Base-by-base conservation (phyloP, 2,797 vertebrate species). In the Alauda arvensis region DNA sequence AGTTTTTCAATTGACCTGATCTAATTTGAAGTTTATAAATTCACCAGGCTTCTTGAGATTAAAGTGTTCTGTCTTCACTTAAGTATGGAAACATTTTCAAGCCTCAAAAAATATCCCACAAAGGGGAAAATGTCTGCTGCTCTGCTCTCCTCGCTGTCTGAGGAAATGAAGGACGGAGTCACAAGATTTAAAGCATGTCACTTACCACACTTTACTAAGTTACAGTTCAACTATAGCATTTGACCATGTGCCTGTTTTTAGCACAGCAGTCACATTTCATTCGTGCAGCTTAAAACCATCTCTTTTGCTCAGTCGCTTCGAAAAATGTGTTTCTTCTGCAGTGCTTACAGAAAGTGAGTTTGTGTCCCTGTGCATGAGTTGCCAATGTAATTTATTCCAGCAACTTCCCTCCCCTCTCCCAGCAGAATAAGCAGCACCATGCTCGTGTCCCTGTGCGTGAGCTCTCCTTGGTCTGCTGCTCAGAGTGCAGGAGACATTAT, bases 151-250 rank as follows among this genome's bases (percentile, higher is more conserved):
- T 93, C 2, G 0, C 86, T 66, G 68, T 89, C 83, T 81, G 89
- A 90, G 94, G 91, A 93, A 93, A 95, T 90, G 89, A 95, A 93
- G 71, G 83, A 89, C 0, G 8, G 89, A 94, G 92, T 95, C 93
- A 94, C 71, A 93, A 92, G 92, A 89, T 80, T 93, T 87, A 78
- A 91, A 94, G 92, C 89, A 93, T 76, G 91, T 94, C 87, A 61
- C 89, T 93, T 90, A 92, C 89, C 92, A 23, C 92, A 93, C 94
- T 94, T 94, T 94, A 94, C 93, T 92, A 57, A 93, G 91, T 95
- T 95, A 94, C 92, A 92, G 61, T 86, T 87, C 75, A 89, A 14
- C 91, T 94, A 57, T 89, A 89, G 83, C 43, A 86, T 90, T 89
- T 87, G 87, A 93, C 89, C 65, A 10, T 65, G 75, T 93, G 94